phyloP scores from a whole-genome alignment of 2,113 vertebrate genomes.

The Elgaria multicarinata region DNA sequence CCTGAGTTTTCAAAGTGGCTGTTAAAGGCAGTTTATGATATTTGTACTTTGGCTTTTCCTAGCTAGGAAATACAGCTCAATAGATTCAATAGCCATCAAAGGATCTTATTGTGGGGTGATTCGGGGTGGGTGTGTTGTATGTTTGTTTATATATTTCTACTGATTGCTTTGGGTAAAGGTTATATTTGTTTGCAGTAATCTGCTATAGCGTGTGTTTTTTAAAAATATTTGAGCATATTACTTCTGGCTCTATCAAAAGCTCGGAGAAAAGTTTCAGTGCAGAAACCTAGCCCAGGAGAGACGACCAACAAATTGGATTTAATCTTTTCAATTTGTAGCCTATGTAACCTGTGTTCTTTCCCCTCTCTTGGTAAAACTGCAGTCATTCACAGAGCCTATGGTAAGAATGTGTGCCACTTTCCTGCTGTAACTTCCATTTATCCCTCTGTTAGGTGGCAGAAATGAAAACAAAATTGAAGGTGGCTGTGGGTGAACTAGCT shows the following conservation, averaged over 20 bases:
- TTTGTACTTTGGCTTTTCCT: constrained; percentile 5
- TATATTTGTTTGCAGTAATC: constrained; percentile 29
- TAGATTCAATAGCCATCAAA: constrained; percentile 13
- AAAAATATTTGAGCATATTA: background rate
- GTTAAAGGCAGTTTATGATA: constrained; percentile 33
- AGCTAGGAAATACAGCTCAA: background rate
- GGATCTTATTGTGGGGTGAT: background rate
- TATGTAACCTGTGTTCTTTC: constrained; percentile 26
- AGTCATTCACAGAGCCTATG: background rate
- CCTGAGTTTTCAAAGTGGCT: constrained; percentile 3
- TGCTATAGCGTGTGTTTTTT: constrained; percentile 10
- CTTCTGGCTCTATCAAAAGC: constrained; percentile 10
- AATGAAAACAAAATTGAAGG: background rate
- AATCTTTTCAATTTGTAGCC: constrained; percentile 19
- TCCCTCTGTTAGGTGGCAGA: background rate
- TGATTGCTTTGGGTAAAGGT: constrained; percentile 18
- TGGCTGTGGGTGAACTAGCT: background rate
- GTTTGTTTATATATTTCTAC: constrained; percentile 11
- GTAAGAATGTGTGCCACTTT: background rate
- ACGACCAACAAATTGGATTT: constrained; percentile 49
- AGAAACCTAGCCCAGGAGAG: constrained; percentile 32
- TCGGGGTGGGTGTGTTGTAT: background rate
- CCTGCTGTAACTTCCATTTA: constrained; percentile 14
- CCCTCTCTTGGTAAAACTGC: background rate
- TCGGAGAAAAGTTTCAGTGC: background rate